phyloP scores from a whole-genome alignment of 1,140 invertebrate species.

The Colletes gigas region DNA sequence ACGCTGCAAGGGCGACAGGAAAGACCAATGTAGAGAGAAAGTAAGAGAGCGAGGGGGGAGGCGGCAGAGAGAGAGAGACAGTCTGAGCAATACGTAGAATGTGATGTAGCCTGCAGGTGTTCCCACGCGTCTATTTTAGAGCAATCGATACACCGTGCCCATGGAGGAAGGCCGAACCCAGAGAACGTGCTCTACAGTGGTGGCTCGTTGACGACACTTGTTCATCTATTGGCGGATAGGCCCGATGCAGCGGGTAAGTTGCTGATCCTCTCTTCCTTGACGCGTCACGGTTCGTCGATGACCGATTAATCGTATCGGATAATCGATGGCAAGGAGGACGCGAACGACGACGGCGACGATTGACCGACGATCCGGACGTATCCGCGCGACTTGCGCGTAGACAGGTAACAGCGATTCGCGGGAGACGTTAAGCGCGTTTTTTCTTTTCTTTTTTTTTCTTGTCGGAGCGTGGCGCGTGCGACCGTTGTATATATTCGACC shows the following conservation, averaged over 20 bases:
- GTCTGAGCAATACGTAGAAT: slow-evolving; percentile 49
- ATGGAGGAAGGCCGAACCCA: slow-evolving; percentile 52
- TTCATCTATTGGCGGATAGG: slow-evolving; percentile 53
- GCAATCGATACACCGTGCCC: slow-evolving; percentile 71
- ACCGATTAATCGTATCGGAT: slow-evolving; percentile 4
- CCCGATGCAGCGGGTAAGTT: slow-evolving; percentile 29
- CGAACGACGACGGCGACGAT: slow-evolving; percentile 66
- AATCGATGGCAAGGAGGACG: slow-evolving; percentile 64
- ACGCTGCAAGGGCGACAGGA: slow-evolving; percentile 56
- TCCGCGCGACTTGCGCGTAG: slow-evolving; percentile 62
- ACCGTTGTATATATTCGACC: not conserved
- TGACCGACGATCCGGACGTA: slow-evolving; percentile 58
- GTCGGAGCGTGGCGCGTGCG: slow-evolving; percentile 42
- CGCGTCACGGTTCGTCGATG: slow-evolving; percentile 13
- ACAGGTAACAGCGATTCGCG: slow-evolving; percentile 33
- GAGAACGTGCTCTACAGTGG: slow-evolving; percentile 49
- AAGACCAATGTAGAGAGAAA: slow-evolving; percentile 38
- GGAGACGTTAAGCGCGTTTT: slow-evolving; percentile 33
- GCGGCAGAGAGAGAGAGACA: slow-evolving; percentile 28
- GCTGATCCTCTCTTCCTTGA: slow-evolving; percentile 9
- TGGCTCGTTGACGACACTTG: slow-evolving; percentile 34
- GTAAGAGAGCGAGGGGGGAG: slow-evolving; percentile 35
- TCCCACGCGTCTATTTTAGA: slow-evolving; percentile 73
- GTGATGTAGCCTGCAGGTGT: slow-evolving; percentile 67
- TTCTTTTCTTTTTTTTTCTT: slow-evolving; percentile 31